Conservation (phyloP, 2,113 vertebrate genomes). For the Syrrhaptes paradoxus region DNA sequence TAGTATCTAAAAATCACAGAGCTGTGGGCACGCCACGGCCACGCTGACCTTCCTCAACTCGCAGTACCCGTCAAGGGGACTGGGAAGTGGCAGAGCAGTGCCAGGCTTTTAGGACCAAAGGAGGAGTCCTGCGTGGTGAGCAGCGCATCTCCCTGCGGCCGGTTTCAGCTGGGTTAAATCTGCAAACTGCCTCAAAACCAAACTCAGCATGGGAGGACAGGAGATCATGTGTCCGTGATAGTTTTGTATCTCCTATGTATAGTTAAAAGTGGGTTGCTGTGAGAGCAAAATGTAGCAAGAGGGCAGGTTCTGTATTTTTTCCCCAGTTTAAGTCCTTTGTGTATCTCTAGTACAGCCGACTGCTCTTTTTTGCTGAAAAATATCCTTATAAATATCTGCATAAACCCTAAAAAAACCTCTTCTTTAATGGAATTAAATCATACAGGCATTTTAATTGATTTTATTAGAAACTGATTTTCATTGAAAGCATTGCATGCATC, state of each 20-base stretch:
- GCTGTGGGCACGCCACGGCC: neutral
- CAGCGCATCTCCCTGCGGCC: neutral
- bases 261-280: neutral
- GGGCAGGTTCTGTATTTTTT: neutral
- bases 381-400: neutral
- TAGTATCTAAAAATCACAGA: neutral
- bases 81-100: neutral
- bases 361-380: neutral
- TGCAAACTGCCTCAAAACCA: neutral
- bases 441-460: neutral
- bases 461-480: neutral
- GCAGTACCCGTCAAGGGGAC: neutral
- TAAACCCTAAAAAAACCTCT: neutral
- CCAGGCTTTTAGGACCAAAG: neutral
- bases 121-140: neutral
- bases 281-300: neutral
- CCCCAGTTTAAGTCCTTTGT: neutral
- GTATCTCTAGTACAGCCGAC: neutral
- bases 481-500: neutral
- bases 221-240: neutral
- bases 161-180: neutral
- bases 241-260: neutral
- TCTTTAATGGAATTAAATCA: neutral
- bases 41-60: neutral
- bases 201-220: neutral